Percentiles rank a stretch among this genome's conserved stretches.
These are phyloP conservation scores for Cylloceria caligata DNA, from an alignment of 2,888 invertebrate species.

Conservation along the genomic window DNA sequence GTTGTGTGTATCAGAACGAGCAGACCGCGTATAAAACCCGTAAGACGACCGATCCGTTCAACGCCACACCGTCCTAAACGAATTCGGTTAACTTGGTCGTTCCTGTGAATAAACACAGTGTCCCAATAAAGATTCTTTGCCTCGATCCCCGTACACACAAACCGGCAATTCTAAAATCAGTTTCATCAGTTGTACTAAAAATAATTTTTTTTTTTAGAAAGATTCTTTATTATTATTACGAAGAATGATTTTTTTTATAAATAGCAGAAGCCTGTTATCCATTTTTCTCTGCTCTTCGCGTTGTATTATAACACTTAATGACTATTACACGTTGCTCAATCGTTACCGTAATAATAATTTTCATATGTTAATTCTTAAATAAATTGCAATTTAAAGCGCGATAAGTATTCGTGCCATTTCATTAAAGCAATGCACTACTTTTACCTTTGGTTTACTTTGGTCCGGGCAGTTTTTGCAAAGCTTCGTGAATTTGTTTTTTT, in stretches of 20 bases:
- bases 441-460: not conserved
- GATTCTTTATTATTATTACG: not conserved
- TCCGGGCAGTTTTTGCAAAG: not conserved
- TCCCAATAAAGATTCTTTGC: slow-evolving; percentile 64
- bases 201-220: not conserved
- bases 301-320: no score
- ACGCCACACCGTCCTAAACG: slow-evolving; percentile 62
- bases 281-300: no score
- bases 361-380: no score
- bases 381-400: no score
- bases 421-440: not conserved
- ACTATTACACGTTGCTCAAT: no score
- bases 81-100: slow-evolving; percentile 69
- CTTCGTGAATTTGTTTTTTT: not conserved
- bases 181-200: slow-evolving; percentile 29
- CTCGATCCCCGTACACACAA: slow-evolving; percentile 24
- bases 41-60: slow-evolving; percentile 57
- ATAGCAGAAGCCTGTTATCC: not conserved
- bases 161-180: slow-evolving; percentile 1
- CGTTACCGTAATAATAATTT: no score
- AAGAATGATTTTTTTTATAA: not conserved
- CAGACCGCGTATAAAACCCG: slow-evolving; percentile 58
- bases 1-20: slow-evolving; percentile 6
- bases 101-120: slow-evolving; percentile 66
- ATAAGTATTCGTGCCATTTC: not conserved